Base-by-base conservation (phyloP, 92 coral and sea anemone species). In the Pocillopora meandrina region DNA sequence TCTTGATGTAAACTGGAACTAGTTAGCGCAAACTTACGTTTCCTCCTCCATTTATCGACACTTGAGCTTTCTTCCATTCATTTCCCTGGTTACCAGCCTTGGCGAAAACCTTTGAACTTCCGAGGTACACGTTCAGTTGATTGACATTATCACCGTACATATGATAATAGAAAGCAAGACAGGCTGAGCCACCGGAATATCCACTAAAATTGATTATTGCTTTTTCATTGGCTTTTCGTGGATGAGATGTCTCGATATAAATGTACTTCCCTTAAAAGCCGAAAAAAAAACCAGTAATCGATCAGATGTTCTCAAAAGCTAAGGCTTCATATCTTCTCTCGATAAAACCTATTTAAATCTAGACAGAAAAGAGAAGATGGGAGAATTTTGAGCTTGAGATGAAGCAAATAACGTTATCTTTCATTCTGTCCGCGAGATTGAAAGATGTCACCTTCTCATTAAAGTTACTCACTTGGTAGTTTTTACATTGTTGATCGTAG, bases 41-140 rank as follows among this genome's bases (percentile, higher is more conserved):
- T 70, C 74, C 74, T 34, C 17, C 55, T 34, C 74, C 74, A 16
- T 70, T 70, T 20, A 70, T 33, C 56, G 74, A 70, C n/a, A 70
- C 56, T 70, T 70, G 55, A 33, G 74, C 74, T 70, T 70, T 70
- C 74, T 36, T 70, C 74, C 74, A 33, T 34, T 12, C 19, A 70
- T 70, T 36, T 3, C 56, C 74, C 49, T 70, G 74, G 56, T 49
- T 1, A 2, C 74, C 74, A 55, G 55, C 21, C 21, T 70, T 70
- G 4, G 42, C 1, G 20, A 70, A 70, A 16, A 70, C 56, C 56
- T 36, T 70, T 35, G 74, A 13, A 13, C 74, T 36, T 34, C 74
- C 74, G 36, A 70, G 57, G n/a, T 70, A 13, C n/a, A 70, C 74
- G 74, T 70, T 70, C 10, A 70, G 74, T 34, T 70, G 55, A 14